A percentile compares a stretch with the other conserved stretches of the same genome.
These are phyloP conservation scores for Arizona elegans DNA, from an alignment of 2,113 vertebrate species.

Conservation along the genomic window DNA sequence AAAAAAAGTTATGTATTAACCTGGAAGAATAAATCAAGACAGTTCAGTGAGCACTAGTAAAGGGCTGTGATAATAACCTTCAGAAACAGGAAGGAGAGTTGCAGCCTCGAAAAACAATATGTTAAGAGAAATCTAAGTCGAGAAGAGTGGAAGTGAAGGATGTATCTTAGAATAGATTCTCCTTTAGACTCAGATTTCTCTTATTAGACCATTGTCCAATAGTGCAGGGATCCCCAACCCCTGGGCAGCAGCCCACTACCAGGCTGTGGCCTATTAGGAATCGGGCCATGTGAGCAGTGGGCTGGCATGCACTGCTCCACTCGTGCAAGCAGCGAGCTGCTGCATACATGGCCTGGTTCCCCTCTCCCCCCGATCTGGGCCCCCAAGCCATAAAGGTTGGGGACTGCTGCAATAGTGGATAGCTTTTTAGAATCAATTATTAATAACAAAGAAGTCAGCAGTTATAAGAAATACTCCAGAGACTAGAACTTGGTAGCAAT, in stretches of 20 bases:
- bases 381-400: no score
- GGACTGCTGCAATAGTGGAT: no score
- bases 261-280: neutral
- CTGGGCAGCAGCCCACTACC: neutral
- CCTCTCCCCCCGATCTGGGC: no score
- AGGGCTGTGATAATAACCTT: neutral
- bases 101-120: neutral
- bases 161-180: neutral
- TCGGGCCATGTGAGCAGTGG: no score
- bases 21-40: neutral
- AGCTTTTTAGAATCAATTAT: no score
- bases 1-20: neutral
- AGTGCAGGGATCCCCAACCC: neutral
- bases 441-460: no score
- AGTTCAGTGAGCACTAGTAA: neutral
- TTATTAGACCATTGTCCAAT: neutral
- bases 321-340: no score
- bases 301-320: no score
- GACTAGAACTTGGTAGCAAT: neutral
- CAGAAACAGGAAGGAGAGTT: neutral
- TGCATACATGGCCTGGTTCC: no score
- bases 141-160: neutral
- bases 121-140: neutral
- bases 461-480: neutral
- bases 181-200: neutral